Evolutionary conservation across 2,113 vertebrate genomes (phyloP).

Genomic region (Lepus americanus): DNA sequence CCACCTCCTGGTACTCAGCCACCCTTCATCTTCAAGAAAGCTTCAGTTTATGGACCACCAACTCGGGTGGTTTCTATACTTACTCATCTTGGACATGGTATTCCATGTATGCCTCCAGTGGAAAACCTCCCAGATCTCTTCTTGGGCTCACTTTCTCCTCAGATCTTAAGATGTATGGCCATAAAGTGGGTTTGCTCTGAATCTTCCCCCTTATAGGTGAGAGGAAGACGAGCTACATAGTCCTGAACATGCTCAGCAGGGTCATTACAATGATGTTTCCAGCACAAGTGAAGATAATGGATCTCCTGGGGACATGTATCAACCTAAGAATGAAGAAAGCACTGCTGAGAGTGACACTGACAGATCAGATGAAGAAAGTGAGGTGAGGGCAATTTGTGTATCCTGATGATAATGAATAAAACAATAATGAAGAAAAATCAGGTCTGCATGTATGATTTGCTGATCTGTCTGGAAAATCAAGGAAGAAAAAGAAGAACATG

Average conservation of each 20-base stretch:
- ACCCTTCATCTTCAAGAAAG: conserved; percentile 98
- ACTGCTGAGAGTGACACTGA: conserved; percentile 94
- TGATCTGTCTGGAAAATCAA: conserved; percentile 92
- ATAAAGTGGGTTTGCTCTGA: conserved; percentile 90
- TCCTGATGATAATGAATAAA: conserved; percentile 88
- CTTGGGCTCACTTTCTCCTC: conserved; percentile 96
- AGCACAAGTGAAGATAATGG: conserved; percentile 91
- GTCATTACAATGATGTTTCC: conserved; percentile 88
- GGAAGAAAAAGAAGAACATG: conserved; percentile 93
- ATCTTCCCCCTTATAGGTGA: conserved; percentile 86
- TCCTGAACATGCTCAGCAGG: conserved; percentile 89
- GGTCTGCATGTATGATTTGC: conserved; percentile 96
- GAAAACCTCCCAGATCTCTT: conserved; percentile 97
- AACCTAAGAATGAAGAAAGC: conserved; percentile 92
- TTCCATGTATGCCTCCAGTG: conserved; percentile 96
- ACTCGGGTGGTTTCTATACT: conserved; percentile 89
- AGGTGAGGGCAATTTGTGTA: conserved; percentile 94
- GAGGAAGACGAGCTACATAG: conserved; percentile 90
- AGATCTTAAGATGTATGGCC: conserved; percentile 94
- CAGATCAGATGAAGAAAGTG: conserved; percentile 92
- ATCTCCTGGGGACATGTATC: conserved; percentile 91
- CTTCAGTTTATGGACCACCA: conserved; percentile 91
- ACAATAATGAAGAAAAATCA: conserved; percentile 88
- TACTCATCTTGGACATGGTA: conserved; percentile 89
- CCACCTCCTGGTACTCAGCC: conserved; percentile 97